Evolutionary conservation across 1,140 invertebrate genomes (phyloP), one percentile per base, ranked within the genome.

Genomic region (Pogonognathellus flavescens): DNA sequence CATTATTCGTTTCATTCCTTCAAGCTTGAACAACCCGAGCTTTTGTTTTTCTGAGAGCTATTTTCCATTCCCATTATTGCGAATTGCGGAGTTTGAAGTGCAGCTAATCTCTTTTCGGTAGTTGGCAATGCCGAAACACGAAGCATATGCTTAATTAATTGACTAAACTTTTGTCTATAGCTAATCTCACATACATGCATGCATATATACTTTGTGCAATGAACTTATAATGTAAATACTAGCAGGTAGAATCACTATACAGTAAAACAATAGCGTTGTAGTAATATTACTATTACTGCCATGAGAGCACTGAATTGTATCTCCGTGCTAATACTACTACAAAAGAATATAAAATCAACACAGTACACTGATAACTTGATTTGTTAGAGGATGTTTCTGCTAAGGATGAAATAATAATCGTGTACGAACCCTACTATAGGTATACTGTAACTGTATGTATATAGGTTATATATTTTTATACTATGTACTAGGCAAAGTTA

Each of bases 31-130:
- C 70, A 76, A 76, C 22, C 41, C 16, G 25, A 41, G 70, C 70
- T 76, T 76, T 76, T 76, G 70, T 76, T 76, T 76, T 76, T 31
- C 70, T 76, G 70, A 76, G 70, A 76, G 70, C 70, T 76, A 49
- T 76, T 76, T 76, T 76, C 25, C 70, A 76, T 76, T 76, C 70
- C 70, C 70, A 76, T 76, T 76, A 76, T 76, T 76, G 70, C 70
- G 70, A 76, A 76, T 76, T 76, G 70, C 41, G 70, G 70, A 31
- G 70, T 76, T 76, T 76, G 70, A 76, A 76, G 70, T 76, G 70
- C 14, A 76, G 70, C 70, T 76, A 76, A 76, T 76, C 70, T 76
- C 70, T 76, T 76, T 76, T 76, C 11, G 53, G 53, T 57, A 57
- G 53, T 57, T 57, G 53, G 70, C 41, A 76, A n/a, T 76, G 70